Conservation (phyloP, 2,888 invertebrate species). For the Chorisops tibialis region DNA sequence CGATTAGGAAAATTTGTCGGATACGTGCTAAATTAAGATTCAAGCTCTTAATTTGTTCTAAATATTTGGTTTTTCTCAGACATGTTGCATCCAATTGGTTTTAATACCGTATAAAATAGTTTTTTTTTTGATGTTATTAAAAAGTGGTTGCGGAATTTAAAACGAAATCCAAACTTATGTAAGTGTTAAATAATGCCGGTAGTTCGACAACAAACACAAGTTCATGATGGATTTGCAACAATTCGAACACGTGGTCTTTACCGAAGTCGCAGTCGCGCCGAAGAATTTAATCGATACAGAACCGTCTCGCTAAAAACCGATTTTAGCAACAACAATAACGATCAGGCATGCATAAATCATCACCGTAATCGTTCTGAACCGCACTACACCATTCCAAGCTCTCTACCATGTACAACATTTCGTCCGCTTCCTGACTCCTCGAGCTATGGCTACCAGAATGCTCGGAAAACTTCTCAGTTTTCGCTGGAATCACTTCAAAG, state of each 20-base stretch:
- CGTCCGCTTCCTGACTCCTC: conserved; percentile 40
- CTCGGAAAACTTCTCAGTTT: conserved; percentile 48
- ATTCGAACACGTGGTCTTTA: conserved; percentile 62
- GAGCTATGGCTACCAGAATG: conserved; percentile 44
- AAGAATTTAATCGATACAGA: conserved; percentile 31
- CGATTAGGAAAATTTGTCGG: no score
- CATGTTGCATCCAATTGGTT: no score
- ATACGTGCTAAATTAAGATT: no score
- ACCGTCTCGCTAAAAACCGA: conserved; percentile 32
- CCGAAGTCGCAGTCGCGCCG: conserved; percentile 48
- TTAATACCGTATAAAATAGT: no score
- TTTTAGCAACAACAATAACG: conserved; percentile 39
- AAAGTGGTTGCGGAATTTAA: no score
- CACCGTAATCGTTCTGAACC: conserved; percentile 37
- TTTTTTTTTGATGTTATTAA: no score
- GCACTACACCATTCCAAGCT: conserved; percentile 42
- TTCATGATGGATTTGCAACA: conserved; percentile 86
- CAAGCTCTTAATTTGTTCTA: no score
- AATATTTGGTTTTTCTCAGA: no score
- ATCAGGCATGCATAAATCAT: conserved; percentile 38
- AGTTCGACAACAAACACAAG: conserved; percentile 52
- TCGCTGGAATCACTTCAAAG: conserved; percentile 50
- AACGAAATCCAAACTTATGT: no score
- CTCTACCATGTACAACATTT: conserved; percentile 39
- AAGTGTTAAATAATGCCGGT: conserved; percentile 31